Percentiles rank a stretch among this genome's conserved stretches.
Evolutionary conservation across 2,888 invertebrate species (phyloP).

Genomic region (Lasiommata megera): DNA sequence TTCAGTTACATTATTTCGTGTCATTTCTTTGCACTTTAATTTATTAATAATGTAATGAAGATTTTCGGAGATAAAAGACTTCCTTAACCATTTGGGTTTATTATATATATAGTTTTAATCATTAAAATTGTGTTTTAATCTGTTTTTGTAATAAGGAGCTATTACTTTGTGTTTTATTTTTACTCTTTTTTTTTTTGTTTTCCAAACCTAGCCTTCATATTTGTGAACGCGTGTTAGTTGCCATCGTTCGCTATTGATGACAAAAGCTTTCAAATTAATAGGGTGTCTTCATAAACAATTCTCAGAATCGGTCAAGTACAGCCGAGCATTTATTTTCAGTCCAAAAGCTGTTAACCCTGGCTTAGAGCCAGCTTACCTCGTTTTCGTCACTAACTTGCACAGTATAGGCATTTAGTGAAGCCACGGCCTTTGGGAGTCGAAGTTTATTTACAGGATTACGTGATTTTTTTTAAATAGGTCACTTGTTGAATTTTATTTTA

Average conservation of each 20-base stretch:
- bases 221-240: neutral
- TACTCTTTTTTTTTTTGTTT: too few species aligned
- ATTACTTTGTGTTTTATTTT: too few species aligned
- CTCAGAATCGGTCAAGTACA: slow-evolving; percentile 41
- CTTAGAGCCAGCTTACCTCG: slow-evolving; percentile 46
- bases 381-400: slow-evolving; percentile 40
- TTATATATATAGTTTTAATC: too few species aligned
- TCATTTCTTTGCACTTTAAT: too few species aligned
- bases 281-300: slow-evolving; percentile 40
- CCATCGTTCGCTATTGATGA: slow-evolving; percentile 26
- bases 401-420: slow-evolving; percentile 40
- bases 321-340: slow-evolving; percentile 40
- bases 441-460: neutral
- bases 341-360: slow-evolving; percentile 47
- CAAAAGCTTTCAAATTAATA: slow-evolving; percentile 33
- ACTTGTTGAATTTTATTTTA: too few species aligned
- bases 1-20: too few species aligned
- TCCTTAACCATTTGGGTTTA: too few species aligned
- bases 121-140: too few species aligned
- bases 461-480: neutral
- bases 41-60: too few species aligned
- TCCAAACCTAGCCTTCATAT: too few species aligned
- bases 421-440: neutral
- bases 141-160: too few species aligned
- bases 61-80: too few species aligned